phyloP scores from a whole-genome alignment of 2,113 vertebrate genomes.

The Benthochromis sp. region DNA sequence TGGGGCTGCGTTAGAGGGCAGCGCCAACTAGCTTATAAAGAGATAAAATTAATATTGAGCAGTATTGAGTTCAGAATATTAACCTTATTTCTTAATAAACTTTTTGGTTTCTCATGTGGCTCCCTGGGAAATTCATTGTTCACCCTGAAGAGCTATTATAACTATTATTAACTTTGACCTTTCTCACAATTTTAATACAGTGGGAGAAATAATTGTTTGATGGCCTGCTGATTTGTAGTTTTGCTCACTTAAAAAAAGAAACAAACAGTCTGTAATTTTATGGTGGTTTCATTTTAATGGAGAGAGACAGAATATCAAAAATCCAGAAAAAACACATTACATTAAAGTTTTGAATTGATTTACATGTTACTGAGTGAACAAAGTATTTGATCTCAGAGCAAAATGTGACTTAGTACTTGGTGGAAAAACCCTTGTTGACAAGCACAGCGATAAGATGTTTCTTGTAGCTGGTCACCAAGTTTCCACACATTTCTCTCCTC shows the following conservation, averaged over 20 bases:
- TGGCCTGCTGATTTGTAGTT: not conserved
- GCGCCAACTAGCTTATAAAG: not conserved
- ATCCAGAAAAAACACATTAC: not conserved
- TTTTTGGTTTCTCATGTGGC: not conserved
- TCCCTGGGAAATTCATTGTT: accelerated
- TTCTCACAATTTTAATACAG: not conserved
- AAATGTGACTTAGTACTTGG: not conserved
- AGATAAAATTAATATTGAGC: not conserved
- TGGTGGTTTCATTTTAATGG: not conserved
- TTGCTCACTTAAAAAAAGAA: not conserved
- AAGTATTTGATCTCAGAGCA: not conserved
- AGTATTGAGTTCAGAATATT: not conserved
- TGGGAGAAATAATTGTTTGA: not conserved
- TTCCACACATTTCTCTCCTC: not conserved
- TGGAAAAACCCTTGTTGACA: not conserved
- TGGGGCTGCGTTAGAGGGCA: not conserved
- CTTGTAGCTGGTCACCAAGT: not conserved
- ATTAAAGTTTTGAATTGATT: not conserved
- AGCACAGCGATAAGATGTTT: not conserved
- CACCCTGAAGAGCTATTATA: not conserved
- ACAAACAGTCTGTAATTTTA: not conserved
- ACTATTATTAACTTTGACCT: not conserved
- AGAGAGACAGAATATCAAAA: not conserved
- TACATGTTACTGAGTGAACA: not conserved
- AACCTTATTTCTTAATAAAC: not conserved